These are phyloP conservation scores for Periplaneta americana DNA, from an alignment of 1,140 invertebrate species.

Conservation along the genomic window DNA sequence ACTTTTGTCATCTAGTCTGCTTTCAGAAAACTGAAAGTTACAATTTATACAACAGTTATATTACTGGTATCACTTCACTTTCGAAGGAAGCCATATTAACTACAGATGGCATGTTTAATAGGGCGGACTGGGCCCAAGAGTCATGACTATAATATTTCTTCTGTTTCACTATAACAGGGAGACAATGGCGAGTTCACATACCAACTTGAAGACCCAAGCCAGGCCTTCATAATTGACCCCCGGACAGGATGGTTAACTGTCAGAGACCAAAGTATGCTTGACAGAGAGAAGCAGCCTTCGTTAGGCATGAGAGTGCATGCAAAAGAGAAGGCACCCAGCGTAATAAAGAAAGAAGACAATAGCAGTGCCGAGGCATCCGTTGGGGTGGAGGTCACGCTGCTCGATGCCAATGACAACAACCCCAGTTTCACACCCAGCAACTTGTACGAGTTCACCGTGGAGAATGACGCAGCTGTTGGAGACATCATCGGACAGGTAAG, in stretches of 20 bases:
- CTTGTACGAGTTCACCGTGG: slow-evolving; percentile 69
- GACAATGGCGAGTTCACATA: slow-evolving; percentile 81
- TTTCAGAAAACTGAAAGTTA: too few relatives aligned
- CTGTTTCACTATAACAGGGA: slow-evolving; percentile 41
- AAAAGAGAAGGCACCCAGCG: slow-evolving; percentile 61
- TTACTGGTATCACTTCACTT: too few relatives aligned
- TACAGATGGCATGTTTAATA: too few relatives aligned
- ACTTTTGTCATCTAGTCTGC: too few relatives aligned
- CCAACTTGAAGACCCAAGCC: slow-evolving; percentile 63
- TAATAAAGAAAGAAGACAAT: slow-evolving; percentile 34
- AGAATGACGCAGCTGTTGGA: slow-evolving; percentile 57
- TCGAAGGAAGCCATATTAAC: too few relatives aligned
- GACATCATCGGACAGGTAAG: slow-evolving; percentile 59
- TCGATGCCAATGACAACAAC: slow-evolving; percentile 85
- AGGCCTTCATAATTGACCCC: slow-evolving; percentile 74
- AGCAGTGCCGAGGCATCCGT: slow-evolving; percentile 48
- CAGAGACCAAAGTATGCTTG: slow-evolving; percentile 66
- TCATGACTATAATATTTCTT: too few relatives aligned
- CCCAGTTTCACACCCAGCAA: slow-evolving; percentile 77
- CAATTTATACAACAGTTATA: too few relatives aligned
- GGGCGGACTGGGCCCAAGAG: too few relatives aligned
- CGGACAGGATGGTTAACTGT: slow-evolving; percentile 81
- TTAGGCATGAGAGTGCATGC: slow-evolving; percentile 69
- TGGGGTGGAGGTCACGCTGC: slow-evolving; percentile 69
- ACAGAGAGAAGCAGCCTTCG: slow-evolving; percentile 65